Conservation (phyloP, 2,113 vertebrate species). For the Phocoena sinus region DNA sequence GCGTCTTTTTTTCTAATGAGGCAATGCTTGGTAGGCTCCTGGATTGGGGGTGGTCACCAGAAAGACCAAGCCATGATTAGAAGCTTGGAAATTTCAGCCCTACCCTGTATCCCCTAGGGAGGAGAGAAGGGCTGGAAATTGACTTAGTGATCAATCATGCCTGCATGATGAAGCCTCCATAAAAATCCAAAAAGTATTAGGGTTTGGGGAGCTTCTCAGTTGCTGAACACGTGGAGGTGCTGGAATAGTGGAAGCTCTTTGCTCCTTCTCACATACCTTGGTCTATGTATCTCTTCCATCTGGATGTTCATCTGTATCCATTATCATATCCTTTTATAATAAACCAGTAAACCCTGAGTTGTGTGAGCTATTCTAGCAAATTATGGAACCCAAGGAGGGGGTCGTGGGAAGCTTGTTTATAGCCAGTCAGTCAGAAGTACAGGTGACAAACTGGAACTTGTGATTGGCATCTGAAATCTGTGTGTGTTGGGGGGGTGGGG, state of each 20-base stretch:
- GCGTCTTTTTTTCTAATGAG: not conserved
- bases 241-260: not conserved
- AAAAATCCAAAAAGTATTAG: not conserved
- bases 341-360: not conserved
- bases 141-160: not conserved
- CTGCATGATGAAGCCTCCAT: not conserved
- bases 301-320: not conserved
- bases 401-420: not conserved
- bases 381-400: not conserved
- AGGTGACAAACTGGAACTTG: not conserved
- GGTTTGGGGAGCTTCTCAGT: not conserved
- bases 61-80: not conserved
- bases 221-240: not conserved
- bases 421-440: not conserved
- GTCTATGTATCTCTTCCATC: not conserved
- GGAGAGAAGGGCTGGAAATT: not conserved
- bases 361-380: not conserved
- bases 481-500: not conserved
- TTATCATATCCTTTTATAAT: not conserved
- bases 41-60: not conserved
- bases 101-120: not conserved
- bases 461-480: not conserved
- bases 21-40: not conserved
- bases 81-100: not conserved
- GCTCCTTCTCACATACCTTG: not conserved